Percentiles rank a stretch among this genome's conserved stretches.
phyloP scores from a whole-genome alignment of 2,113 vertebrate species.

The Apaloderma vittatum region DNA sequence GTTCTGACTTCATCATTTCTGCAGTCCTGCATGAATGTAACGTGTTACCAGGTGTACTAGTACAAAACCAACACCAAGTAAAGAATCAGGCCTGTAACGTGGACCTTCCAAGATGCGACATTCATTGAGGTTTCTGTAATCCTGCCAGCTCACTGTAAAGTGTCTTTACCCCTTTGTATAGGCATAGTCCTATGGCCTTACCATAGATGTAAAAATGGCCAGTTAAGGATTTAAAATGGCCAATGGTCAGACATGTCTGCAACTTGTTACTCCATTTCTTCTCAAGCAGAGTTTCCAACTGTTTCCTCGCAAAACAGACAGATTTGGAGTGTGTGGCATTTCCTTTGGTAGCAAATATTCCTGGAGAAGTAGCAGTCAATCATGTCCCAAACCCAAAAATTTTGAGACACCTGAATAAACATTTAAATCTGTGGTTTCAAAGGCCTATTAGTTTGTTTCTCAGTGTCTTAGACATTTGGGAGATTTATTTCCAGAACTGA shows the following conservation, averaged over 20 bases:
- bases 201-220: background rate
- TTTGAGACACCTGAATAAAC: constrained; percentile 49
- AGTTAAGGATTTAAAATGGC: background rate
- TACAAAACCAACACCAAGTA: background rate
- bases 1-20: background rate
- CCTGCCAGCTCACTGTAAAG: background rate
- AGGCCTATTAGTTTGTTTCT: background rate
- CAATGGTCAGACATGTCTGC: background rate
- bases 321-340: background rate
- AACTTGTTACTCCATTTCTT: background rate
- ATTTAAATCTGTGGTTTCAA: constrained; percentile 25
- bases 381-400: background rate
- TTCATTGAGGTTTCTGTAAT: background rate
- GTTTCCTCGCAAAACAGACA: background rate
- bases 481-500: background rate
- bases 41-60: background rate
- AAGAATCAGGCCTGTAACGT: background rate
- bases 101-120: background rate
- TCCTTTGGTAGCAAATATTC: background rate
- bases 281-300: background rate
- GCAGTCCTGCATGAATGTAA: background rate
- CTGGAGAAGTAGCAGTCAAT: constrained; percentile 8
- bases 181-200: background rate
- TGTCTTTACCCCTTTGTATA: background rate
- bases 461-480: background rate